Base-by-base conservation (phyloP, 2,113 vertebrate genomes). In the Cynopterus brachyotis region DNA sequence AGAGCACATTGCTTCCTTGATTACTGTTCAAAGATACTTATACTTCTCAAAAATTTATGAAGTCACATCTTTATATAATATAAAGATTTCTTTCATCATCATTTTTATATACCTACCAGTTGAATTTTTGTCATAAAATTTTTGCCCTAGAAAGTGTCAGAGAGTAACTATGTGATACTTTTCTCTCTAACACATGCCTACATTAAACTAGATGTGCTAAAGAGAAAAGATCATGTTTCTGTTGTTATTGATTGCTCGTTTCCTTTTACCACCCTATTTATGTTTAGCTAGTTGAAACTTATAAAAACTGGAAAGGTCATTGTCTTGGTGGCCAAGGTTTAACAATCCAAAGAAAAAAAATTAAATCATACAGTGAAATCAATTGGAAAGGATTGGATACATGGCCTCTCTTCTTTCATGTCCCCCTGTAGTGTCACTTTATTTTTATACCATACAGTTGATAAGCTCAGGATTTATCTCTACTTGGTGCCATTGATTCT, bases 121-220 rank as follows among this genome's bases (percentile, higher is more conserved):
- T 96, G 73, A 83, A 80, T 89, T 96, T 96, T 92, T 95, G 10
- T 88, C 35, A 92, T 88, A 94, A 96, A 97, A 81, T 72, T 40
- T 30, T 92, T 97, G 40, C 72, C 73, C 45, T 89, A 90, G 64
- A 86, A 67, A 92, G 69, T 90, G 35, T 97, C 62, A 92, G 26
- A 55, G 1, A 12, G 40, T 57, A 80, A 86, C 55, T 67, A 16
- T 40, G 30, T 53, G 16, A 67, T 83, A 57, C 3, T 81, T 89
- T 88, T 85, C 89, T 95, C 13, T 7, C n/a, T 76, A 89, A 75
- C 0, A 72, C 17, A 26, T 45, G 45, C 69, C 76, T 87, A 84
- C 86, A 90, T 96, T 72, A 93, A 57, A 17, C 5, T 40, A 22
- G 7, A 45, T 6, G 9, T 30, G 55, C 3, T 78, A 22, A 64